These are phyloP conservation scores for Myiozetetes cayanensis DNA, from an alignment of 2,113 vertebrate genomes.

Conservation along the genomic window DNA sequence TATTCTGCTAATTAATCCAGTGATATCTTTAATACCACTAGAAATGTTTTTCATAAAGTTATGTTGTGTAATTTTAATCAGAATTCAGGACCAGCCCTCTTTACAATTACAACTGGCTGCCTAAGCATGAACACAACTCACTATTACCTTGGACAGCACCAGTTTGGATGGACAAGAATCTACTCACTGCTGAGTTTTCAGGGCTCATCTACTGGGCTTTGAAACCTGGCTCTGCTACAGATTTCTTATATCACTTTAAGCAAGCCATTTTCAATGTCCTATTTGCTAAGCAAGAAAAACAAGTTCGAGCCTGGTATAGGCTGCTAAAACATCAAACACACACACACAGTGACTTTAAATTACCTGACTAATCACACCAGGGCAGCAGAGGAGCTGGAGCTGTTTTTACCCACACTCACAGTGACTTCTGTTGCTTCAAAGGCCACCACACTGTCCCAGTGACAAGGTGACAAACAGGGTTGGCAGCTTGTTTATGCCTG, in stretches of 20 bases:
- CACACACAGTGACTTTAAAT: neutral
- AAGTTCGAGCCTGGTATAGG: rapidly evolving
- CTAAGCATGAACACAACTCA: neutral
- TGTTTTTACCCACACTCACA: neutral
- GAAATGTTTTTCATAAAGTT: neutral
- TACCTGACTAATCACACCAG: neutral
- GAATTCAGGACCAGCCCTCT: neutral
- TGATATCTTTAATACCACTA: neutral
- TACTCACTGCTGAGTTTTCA: neutral
- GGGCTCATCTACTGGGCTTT: neutral
- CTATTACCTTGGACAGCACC: slow-evolving; percentile 49
- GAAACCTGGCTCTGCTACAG: neutral
- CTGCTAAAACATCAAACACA: neutral
- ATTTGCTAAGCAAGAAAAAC: neutral
- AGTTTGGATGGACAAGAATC: neutral
- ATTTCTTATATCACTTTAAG: neutral
- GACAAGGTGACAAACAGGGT: neutral
- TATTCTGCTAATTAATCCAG: neutral
- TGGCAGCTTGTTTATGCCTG: neutral
- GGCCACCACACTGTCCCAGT: neutral
- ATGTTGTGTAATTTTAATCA: neutral
- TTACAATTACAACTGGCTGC: neutral
- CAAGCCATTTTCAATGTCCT: neutral
- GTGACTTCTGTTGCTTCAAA: neutral
- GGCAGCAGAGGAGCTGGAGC: neutral